A percentile compares a stretch with the other conserved stretches of the same genome.
Conservation (phyloP, 1,140 invertebrate species). For the Bombus confusus region DNA sequence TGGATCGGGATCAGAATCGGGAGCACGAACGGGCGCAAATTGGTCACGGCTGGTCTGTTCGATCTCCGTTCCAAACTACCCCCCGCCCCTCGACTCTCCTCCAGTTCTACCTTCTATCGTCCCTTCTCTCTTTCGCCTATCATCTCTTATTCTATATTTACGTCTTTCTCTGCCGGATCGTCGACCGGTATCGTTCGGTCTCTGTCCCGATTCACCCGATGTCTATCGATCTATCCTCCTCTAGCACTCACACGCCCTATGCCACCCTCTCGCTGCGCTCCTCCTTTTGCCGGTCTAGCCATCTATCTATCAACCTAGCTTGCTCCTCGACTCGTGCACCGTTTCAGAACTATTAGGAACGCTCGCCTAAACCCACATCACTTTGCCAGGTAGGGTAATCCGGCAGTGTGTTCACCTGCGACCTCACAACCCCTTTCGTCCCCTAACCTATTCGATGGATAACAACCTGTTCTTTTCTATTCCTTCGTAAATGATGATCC, state of each 20-base stretch:
- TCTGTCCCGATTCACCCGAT: not conserved
- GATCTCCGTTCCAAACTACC: slow-evolving; percentile 68
- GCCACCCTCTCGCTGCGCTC: slow-evolving; percentile 47
- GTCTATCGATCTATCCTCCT: slow-evolving; percentile 55
- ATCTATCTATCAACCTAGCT: slow-evolving; percentile 61
- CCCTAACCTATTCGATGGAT: not conserved
- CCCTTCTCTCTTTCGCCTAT: slow-evolving; percentile 16
- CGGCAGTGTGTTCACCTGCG: slow-evolving; percentile 61
- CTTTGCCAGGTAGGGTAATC: slow-evolving; percentile 66
- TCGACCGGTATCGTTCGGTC: not conserved
- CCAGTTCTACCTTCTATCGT: slow-evolving; percentile 29
- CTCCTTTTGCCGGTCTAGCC: slow-evolving; percentile 39
- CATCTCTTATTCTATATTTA: slow-evolving; percentile 39
- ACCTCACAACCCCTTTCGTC: not conserved
- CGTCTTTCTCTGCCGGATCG: slow-evolving; percentile 19
- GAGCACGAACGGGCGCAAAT: slow-evolving; percentile 79
- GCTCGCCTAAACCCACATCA: slow-evolving; percentile 65
- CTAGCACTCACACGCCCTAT: not conserved
- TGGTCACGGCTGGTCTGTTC: slow-evolving; percentile 81
- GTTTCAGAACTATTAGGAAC: slow-evolving; percentile 74
- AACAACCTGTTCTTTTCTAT: slow-evolving; percentile 1
- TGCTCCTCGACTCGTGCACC: slow-evolving; percentile 65
- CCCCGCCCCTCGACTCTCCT: not conserved
- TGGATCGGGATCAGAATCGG: slow-evolving; percentile 68
- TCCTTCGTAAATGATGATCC: not conserved